These are phyloP conservation scores for Arctopsyche grandis DNA, from an alignment of 1,140 invertebrate genomes.

Conservation along the genomic window DNA sequence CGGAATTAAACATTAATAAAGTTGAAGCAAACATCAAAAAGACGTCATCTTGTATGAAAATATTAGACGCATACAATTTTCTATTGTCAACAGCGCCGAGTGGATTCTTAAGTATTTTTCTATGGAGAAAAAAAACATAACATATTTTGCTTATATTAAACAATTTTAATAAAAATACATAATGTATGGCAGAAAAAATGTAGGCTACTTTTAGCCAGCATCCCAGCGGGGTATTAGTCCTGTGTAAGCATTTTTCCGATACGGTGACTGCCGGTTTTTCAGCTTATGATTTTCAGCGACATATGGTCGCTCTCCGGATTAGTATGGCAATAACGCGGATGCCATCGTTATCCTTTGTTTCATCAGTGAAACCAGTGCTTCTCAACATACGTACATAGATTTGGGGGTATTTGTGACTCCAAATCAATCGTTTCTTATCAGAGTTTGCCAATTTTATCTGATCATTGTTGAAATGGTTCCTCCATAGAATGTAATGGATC, in stretches of 20 bases:
- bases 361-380: background rate
- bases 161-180: constrained; percentile 23
- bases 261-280: constrained; percentile 2
- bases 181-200: constrained; percentile 11
- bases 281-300: constrained; percentile 29
- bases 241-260: constrained; percentile 29
- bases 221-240: constrained; percentile 1
- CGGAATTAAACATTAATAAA: too few species aligned
- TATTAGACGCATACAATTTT: too few species aligned
- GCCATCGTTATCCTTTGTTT: constrained; percentile 28
- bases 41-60: too few species aligned
- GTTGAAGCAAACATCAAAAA: too few species aligned
- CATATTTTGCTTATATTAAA: background rate
- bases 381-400: background rate
- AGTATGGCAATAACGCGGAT: constrained; percentile 28
- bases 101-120: too few species aligned
- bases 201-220: background rate
- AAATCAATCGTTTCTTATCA: too few species aligned
- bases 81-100: too few species aligned
- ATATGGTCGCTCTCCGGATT: constrained; percentile 14
- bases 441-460: too few species aligned
- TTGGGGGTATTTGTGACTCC: too few species aligned
- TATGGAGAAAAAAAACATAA: too few species aligned
- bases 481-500: too few species aligned
- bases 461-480: too few species aligned